A percentile compares a stretch with the other conserved stretches of the same genome.
Conservation (phyloP, 2,113 vertebrate species). For the Microtus montanus region DNA sequence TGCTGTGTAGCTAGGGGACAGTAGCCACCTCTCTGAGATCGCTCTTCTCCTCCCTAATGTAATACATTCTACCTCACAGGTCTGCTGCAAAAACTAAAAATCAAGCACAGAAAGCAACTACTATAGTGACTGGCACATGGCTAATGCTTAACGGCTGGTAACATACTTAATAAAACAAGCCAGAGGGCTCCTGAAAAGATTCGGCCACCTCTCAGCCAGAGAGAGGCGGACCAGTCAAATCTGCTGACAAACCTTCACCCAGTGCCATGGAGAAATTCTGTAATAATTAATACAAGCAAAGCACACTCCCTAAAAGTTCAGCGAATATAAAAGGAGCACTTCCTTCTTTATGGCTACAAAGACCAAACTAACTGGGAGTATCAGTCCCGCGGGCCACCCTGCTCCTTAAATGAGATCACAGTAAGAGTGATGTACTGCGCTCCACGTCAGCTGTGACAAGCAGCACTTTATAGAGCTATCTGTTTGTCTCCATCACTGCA, state of each 20-base stretch:
- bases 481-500: conserved; percentile 88
- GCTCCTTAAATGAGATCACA: conserved; percentile 89
- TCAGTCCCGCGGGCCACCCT: conserved; percentile 81
- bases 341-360: conserved; percentile 87
- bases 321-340: conserved; percentile 86
- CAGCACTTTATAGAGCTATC: conserved; percentile 88
- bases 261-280: conserved; percentile 65
- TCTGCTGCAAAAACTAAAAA: conserved; percentile 34
- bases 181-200: conserved; percentile 32
- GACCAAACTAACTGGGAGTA: conserved; percentile 88
- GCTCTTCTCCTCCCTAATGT: neutral
- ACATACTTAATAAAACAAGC: conserved; percentile 44
- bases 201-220: neutral
- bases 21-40: conserved; percentile 28
- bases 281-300: conserved; percentile 85
- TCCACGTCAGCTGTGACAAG: conserved; percentile 84
- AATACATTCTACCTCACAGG: neutral
- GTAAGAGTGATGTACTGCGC: conserved; percentile 83
- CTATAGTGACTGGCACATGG: neutral
- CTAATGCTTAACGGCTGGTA: conserved; percentile 30
- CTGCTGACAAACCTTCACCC: conserved; percentile 75
- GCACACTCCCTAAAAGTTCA: conserved; percentile 84
- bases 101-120: conserved; percentile 6
- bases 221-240: neutral
- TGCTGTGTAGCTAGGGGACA: conserved; percentile 17